Percentiles rank a stretch among this genome's conserved stretches.
phyloP scores from a whole-genome alignment of 2,113 vertebrate species.

The Ailuropoda melanoleuca region DNA sequence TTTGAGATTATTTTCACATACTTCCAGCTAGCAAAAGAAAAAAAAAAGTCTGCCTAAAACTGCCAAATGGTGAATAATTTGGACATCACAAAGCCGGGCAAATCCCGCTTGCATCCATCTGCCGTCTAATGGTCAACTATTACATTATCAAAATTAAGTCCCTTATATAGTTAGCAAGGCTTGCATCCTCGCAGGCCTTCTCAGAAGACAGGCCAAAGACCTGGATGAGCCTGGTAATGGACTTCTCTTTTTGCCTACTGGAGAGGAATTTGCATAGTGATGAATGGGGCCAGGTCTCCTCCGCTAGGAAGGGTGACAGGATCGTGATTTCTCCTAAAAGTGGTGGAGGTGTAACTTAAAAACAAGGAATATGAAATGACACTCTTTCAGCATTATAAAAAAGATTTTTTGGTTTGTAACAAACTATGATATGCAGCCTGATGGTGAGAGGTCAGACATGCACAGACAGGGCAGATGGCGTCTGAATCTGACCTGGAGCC shows the following conservation, averaged over 20 bases:
- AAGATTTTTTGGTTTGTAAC: not conserved
- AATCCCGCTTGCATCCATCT: not conserved
- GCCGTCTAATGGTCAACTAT: not conserved
- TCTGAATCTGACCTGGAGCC: not conserved
- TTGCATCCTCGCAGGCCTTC: not conserved
- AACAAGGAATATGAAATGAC: not conserved
- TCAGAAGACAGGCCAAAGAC: slow-evolving; percentile 17
- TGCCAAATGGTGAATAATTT: not conserved
- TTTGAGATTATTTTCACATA: slow-evolving; percentile 6
- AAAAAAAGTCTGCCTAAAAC: not conserved
- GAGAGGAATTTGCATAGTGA: not conserved
- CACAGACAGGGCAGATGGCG: not conserved
- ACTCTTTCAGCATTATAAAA: not conserved
- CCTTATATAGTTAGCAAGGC: slow-evolving; percentile 29
- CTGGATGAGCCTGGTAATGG: slow-evolving; percentile 31
- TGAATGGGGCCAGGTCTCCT: not conserved
- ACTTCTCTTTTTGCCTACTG: not conserved
- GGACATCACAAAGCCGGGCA: not conserved
- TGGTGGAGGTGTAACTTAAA: not conserved
- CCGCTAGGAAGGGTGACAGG: not conserved
- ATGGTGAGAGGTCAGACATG: rapidly evolving
- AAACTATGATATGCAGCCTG: too few relatives aligned
- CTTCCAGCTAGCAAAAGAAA: not conserved
- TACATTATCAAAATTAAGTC: slow-evolving; percentile 44
- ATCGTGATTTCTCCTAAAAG: not conserved